Conservation (phyloP, 2,888 invertebrate species). For the Ochropleura leucogaster region DNA sequence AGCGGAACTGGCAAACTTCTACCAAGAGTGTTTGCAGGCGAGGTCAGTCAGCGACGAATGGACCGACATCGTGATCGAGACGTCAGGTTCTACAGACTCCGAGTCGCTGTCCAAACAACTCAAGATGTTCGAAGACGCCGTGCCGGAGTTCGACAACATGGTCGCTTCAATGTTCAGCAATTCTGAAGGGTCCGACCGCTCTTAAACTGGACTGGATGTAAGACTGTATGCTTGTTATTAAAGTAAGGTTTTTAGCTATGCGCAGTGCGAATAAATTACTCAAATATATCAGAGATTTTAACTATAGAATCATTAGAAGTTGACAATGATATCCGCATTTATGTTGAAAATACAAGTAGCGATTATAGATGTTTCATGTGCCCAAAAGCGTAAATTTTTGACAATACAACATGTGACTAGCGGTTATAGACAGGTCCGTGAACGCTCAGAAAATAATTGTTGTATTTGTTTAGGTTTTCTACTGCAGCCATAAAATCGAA, state of each 20-base stretch:
- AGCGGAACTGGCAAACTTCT: slow-evolving; percentile 94
- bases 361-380: slow-evolving; percentile 12
- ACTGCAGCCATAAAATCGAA: neutral
- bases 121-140: slow-evolving; percentile 93
- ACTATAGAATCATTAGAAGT: neutral
- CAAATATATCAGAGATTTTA: slow-evolving; percentile 34
- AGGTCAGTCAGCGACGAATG: slow-evolving; percentile 81
- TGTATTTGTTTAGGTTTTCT: slow-evolving; percentile 4
- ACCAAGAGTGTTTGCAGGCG: slow-evolving; percentile 94
- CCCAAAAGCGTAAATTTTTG: slow-evolving; percentile 12
- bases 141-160: slow-evolving; percentile 94
- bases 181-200: slow-evolving; percentile 78
- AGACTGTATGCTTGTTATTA: slow-evolving; percentile 62
- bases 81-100: slow-evolving; percentile 73
- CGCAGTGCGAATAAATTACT: slow-evolving; percentile 57
- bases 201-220: slow-evolving; percentile 63
- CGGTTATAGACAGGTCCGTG: neutral
- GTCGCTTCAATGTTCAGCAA: slow-evolving; percentile 92
- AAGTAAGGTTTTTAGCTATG: slow-evolving; percentile 47
- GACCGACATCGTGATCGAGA: slow-evolving; percentile 73
- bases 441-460: neutral
- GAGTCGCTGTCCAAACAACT: slow-evolving; percentile 93
- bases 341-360: slow-evolving; percentile 13
- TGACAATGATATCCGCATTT: slow-evolving; percentile 35
- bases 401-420: slow-evolving; percentile 21